phyloP scores from a whole-genome alignment of 2,113 vertebrate species.

The Sus scrofa region DNA sequence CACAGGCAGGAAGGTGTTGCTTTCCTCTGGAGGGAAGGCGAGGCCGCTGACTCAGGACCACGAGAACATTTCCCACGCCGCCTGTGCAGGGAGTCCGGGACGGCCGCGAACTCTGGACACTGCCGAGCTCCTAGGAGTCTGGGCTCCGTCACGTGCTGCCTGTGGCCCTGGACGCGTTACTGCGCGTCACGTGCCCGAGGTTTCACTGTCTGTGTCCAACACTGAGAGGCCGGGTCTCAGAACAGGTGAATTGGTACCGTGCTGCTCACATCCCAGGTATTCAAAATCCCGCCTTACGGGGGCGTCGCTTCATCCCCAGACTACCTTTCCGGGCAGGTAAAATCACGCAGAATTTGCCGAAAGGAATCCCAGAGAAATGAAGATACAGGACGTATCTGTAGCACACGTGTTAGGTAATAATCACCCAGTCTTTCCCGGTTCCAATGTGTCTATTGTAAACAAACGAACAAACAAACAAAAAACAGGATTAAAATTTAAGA shows the following conservation, averaged over 20 bases:
- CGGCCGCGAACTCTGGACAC: fast-evolving
- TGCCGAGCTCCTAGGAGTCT: not conserved
- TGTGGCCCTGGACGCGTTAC: fast-evolving
- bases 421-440: fast-evolving
- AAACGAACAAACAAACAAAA: no score
- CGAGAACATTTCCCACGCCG: fast-evolving
- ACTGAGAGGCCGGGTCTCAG: fast-evolving
- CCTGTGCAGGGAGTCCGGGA: fast-evolving
- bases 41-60: not conserved
- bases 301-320: not conserved
- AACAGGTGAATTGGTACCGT: fast-evolving
- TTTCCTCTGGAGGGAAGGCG: not conserved
- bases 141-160: fast-evolving
- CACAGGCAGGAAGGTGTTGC: not conserved
- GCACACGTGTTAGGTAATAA: fast-evolving
- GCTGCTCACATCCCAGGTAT: fast-evolving
- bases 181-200: fast-evolving
- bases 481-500: not conserved
- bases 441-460: not conserved
- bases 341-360: not conserved
- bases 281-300: fast-evolving
- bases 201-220: fast-evolving
- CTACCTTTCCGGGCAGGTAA: not conserved
- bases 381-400: fast-evolving
- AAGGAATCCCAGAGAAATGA: not conserved